Base-by-base conservation (phyloP, 2,113 vertebrate genomes). In the Tretioscincus oriximinensis region DNA sequence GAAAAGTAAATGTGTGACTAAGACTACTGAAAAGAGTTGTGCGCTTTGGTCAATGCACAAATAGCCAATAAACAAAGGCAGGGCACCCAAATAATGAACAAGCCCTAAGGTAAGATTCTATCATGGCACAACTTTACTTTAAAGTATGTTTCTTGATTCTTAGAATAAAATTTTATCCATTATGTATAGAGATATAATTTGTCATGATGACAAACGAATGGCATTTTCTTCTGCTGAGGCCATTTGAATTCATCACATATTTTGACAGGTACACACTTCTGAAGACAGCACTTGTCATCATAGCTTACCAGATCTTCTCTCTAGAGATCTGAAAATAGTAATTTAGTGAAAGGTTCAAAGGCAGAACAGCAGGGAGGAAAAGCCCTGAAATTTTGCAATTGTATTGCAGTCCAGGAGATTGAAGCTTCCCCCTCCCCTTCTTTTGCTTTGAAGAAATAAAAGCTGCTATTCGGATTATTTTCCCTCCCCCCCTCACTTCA, bases 241-340 rank as follows among this genome's bases (percentile, higher is more conserved):
- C 60, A 85, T 86, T 88, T 91, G 90, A 89, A 86, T 93, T 92
- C 86, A 90, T 88, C 85, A 77, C 49, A 76, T 89, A 87, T 90
- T 92, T 91, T 91, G 88, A 91, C 89, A 92, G 84, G 31, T 90
- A 89, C 84, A 88, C 84, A 86, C 83, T 87, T 89, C 85, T 84
- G 70, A 80, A 88, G 76, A 81, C 71, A 87, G 80, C 24, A 60
- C 73, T 90, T 91, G 81, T 89, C 88, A 92, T 80, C 41, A 45
- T 84, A 90, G 85, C 87, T 89, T 80, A 85, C 81, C 73, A 91
- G 85, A 82, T 68, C 86, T 69, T 88, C 89, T 85, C 83, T 86
- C 58, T 51, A 77, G 74, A 85, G 82, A 82, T 4, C 87, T 18
- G 54, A 92, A 87, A 87, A 35, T 85, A 86, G 63, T 83, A 80